Evolutionary conservation across 2,797 vertebrate genomes (phyloP).

Genomic region (Scomberomorus guttatus): DNA sequence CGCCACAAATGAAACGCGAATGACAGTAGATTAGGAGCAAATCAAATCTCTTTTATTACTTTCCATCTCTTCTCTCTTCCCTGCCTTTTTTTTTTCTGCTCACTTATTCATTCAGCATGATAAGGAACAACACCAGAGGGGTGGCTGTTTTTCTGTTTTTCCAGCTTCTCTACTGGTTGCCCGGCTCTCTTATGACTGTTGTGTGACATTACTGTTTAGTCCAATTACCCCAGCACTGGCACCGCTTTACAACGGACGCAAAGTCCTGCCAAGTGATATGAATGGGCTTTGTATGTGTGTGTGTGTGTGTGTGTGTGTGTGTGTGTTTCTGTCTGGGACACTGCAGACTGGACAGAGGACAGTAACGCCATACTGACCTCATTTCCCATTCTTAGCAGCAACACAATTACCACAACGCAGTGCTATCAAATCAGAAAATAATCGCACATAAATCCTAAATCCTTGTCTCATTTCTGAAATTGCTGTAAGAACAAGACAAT

Average conservation of each 20-base stretch:
- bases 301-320: constrained; percentile 47
- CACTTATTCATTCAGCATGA: constrained; percentile 18
- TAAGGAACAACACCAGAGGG: constrained; percentile 23
- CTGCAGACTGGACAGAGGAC: constrained; percentile 72
- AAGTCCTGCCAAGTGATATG: constrained; percentile 80
- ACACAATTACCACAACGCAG: constrained; percentile 61
- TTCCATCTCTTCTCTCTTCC: not conserved
- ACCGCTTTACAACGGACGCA: constrained; percentile 61
- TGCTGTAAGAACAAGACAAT: constrained; percentile 36
- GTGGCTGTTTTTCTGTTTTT: constrained; percentile 30
- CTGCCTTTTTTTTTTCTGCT: not conserved
- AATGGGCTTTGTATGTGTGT: constrained; percentile 74
- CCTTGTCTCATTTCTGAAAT: constrained; percentile 57
- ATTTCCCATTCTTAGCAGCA: constrained; percentile 73
- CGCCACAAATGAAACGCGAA: constrained; percentile 28
- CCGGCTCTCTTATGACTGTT: constrained; percentile 61
- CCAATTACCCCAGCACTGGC: constrained; percentile 76
- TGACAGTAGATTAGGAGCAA: constrained; percentile 29
- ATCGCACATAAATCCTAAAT: constrained; percentile 72
- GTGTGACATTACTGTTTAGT: constrained; percentile 74
- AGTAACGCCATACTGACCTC: constrained; percentile 81
- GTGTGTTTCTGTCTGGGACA: constrained; percentile 66
- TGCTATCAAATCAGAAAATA: constrained; percentile 67
- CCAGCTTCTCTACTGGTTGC: constrained; percentile 46
- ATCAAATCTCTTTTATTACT: constrained; percentile 17